These are phyloP conservation scores for Adoxophyes honmai DNA, from an alignment of 1,140 invertebrate genomes.

Conservation along the genomic window DNA sequence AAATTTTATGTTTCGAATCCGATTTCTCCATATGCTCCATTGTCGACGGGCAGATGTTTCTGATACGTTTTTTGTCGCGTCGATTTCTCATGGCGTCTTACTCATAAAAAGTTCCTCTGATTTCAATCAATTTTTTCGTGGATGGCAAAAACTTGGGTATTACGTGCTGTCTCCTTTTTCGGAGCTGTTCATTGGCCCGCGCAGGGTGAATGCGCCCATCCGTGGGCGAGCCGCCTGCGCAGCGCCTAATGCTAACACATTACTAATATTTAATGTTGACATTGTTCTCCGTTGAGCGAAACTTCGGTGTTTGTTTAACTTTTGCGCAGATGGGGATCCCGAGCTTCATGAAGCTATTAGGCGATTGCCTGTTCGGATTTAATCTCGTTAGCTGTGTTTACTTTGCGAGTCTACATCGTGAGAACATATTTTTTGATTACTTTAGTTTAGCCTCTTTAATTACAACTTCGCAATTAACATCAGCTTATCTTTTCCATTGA, in stretches of 20 bases:
- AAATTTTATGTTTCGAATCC: neutral
- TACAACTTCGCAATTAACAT: too few species aligned
- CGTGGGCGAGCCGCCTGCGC: slow-evolving; percentile 1
- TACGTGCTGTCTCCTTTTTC: neutral
- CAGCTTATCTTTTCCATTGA: too few species aligned
- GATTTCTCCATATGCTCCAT: neutral
- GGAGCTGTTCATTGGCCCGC: slow-evolving; percentile 1
- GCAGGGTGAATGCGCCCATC: slow-evolving; percentile 1
- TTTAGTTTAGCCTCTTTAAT: too few species aligned
- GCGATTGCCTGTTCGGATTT: neutral
- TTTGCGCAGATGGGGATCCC: neutral
- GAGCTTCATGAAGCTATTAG: neutral
- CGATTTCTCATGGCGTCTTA: slow-evolving; percentile 6
- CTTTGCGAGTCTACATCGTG: too few species aligned
- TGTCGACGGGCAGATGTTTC: neutral
- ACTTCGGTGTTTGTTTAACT: neutral
- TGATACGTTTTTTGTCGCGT: neutral
- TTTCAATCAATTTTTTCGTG: slow-evolving; percentile 8
- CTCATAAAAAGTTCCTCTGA: neutral
- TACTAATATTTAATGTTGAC: slow-evolving; percentile 11
- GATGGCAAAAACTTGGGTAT: neutral
- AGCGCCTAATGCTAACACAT: neutral
- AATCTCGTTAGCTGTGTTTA: neutral
- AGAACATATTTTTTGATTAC: too few species aligned
- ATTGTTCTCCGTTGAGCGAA: neutral